A percentile compares a stretch with the other conserved stretches of the same genome.
These are phyloP conservation scores for Pyrocephalus nanus DNA, from an alignment of 2,797 vertebrate species.

Conservation along the genomic window DNA sequence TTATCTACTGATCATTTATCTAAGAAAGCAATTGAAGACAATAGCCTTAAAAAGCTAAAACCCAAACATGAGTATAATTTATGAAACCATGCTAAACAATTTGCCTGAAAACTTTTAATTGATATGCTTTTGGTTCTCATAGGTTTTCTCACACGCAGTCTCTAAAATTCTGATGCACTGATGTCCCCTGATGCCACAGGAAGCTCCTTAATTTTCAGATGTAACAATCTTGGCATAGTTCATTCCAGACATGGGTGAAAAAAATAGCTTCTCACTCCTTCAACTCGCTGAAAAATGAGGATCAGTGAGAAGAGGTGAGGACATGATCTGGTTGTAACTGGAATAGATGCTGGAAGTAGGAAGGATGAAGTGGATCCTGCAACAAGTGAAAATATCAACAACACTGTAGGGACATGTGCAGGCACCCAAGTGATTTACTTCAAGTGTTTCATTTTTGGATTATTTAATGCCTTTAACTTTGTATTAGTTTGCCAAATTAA, in stretches of 20 bases:
- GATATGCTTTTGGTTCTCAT: neutral
- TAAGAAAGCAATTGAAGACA: neutral
- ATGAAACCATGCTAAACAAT: neutral
- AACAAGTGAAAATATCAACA: neutral
- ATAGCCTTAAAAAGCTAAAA: neutral
- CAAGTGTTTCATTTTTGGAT: rapidly evolving
- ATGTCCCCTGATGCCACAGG: neutral
- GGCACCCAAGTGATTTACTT: neutral
- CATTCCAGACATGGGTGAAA: neutral
- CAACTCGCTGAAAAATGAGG: neutral
- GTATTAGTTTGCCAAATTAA: neutral
- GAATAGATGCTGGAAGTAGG: neutral
- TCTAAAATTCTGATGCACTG: neutral
- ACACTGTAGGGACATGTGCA: neutral
- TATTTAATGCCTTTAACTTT: neutral
- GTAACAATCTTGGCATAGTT: neutral
- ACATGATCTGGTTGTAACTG: neutral
- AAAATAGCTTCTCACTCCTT: neutral
- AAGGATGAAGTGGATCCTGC: neutral
- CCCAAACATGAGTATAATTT: neutral
- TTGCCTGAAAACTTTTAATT: neutral
- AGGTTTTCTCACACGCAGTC: neutral
- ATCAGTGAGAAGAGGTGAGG: neutral
- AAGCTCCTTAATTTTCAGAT: neutral
- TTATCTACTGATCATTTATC: neutral